Evolutionary conservation across 2,113 vertebrate genomes (phyloP), one percentile per base, ranked within the genome.

Genomic region (Boleophthalmus pectinirostris): DNA sequence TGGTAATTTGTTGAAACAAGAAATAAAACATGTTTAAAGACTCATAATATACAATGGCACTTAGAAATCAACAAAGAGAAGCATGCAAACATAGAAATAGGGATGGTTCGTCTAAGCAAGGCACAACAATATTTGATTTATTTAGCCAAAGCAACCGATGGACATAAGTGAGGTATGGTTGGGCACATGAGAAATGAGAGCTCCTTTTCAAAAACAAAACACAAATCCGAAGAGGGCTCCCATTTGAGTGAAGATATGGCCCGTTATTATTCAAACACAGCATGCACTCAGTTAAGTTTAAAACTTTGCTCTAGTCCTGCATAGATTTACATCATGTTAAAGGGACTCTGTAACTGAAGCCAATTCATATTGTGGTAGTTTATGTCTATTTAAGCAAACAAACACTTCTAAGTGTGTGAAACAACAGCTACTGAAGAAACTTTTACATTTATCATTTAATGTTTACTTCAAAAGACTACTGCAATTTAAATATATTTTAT

Each of bases 341-440:
- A 99, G 97, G 97, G 97, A 64, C 56, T 58, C 38, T 43, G 38
- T 43, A 11, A 43, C 93, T 95, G 88, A 88, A 88, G 96, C 95
- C 96, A 98, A 98, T 94, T 91, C 91, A 95, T 95, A 85, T 96
- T 96, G 92, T 92, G 94, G 91, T 95, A 98, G 97, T 96, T 99
- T 99, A 99, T 94, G 94, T 79, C 70, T 94, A 93, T 97, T 97
- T 96, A 96, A 94, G 74, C 80, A 65, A 53, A 77, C 71, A 82
- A 46, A 80, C 57, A 67, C 72, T 64, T 15, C 24, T 81, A 87
- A 89, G 75, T 88, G 86, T 85, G 74, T 85, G 79, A 86, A 87
- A 85, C 70, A 74, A 83, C 69, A 87, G 78, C 79, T 82, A 68
- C 72, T 85, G 49, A 69, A 74, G 73, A 21, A 79, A 78, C 88